Conservation (phyloP, 2,113 vertebrate genomes). For the Phylloscopus trochilus region DNA sequence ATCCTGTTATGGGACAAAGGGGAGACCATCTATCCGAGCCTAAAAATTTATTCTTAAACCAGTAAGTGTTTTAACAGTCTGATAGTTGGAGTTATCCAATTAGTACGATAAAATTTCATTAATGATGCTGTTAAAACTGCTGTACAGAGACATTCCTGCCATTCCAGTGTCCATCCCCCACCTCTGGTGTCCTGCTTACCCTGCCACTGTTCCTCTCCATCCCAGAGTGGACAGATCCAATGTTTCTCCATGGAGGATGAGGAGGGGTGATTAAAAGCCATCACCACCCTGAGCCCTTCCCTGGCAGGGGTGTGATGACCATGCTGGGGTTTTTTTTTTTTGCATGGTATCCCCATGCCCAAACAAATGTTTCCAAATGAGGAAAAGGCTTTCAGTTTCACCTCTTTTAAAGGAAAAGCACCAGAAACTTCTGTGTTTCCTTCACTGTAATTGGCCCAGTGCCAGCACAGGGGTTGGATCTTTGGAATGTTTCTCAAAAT, state of each 20-base stretch:
- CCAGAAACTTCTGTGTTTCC: background rate
- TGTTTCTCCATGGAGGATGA: background rate
- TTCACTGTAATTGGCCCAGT: background rate
- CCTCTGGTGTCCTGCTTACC: background rate
- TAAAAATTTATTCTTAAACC: background rate
- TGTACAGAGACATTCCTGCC: background rate
- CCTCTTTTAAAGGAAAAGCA: background rate
- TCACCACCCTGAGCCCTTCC: background rate
- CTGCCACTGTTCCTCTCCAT: background rate
- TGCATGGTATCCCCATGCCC: background rate
- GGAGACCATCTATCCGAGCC: background rate
- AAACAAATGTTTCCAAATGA: background rate
- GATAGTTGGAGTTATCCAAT: background rate
- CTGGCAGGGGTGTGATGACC: background rate
- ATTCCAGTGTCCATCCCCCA: background rate
- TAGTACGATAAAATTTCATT: background rate
- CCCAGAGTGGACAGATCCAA: background rate
- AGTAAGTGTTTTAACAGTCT: background rate
- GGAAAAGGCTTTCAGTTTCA: background rate
- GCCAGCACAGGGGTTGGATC: background rate
- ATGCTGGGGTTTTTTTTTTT: background rate
- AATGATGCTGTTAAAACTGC: background rate
- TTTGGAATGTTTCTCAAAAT: background rate
- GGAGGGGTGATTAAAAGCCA: fast-evolving
- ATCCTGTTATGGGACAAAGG: background rate